These are phyloP conservation scores for Pheosia tremula DNA, from an alignment of 2,888 invertebrate genomes.

Conservation along the genomic window DNA sequence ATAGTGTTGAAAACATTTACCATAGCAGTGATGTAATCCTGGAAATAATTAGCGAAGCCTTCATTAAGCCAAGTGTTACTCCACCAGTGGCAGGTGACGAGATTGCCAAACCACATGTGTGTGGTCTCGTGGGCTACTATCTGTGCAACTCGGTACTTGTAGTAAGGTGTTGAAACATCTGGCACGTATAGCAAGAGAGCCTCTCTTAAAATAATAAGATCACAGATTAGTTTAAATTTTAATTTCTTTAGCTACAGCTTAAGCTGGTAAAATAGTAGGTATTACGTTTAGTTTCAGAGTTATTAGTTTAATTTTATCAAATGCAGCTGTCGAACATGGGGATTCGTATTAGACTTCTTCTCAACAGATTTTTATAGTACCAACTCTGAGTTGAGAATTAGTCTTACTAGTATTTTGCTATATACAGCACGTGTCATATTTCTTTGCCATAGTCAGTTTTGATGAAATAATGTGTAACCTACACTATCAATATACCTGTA, in stretches of 20 bases:
- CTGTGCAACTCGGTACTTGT: constrained; percentile 83
- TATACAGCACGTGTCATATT: too few species aligned
- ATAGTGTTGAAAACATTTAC: constrained; percentile 37
- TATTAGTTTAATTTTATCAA: too few species aligned
- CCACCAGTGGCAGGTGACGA: constrained; percentile 92
- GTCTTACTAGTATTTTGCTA: too few species aligned
- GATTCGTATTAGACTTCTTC: too few species aligned
- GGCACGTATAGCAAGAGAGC: constrained; percentile 73
- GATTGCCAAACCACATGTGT: constrained; percentile 94
- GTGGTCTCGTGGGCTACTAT: constrained; percentile 91
- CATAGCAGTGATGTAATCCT: constrained; percentile 84
- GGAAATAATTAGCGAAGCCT: constrained; percentile 89
- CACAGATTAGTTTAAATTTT: not conserved
- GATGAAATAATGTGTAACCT: not conserved
- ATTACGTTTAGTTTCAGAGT: too few species aligned
- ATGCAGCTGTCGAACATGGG: too few species aligned
- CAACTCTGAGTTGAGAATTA: too few species aligned
- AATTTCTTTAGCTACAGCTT: too few species aligned
- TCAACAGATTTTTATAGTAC: too few species aligned
- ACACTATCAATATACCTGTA: constrained; percentile 83
- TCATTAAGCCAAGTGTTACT: constrained; percentile 89
- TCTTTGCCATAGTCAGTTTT: too few species aligned
- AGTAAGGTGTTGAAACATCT: constrained; percentile 69
- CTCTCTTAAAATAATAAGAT: constrained; percentile 57
- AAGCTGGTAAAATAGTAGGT: too few species aligned